These are phyloP conservation scores for Podiceps cristatus DNA, from an alignment of 2,113 vertebrate species.

Conservation along the genomic window DNA sequence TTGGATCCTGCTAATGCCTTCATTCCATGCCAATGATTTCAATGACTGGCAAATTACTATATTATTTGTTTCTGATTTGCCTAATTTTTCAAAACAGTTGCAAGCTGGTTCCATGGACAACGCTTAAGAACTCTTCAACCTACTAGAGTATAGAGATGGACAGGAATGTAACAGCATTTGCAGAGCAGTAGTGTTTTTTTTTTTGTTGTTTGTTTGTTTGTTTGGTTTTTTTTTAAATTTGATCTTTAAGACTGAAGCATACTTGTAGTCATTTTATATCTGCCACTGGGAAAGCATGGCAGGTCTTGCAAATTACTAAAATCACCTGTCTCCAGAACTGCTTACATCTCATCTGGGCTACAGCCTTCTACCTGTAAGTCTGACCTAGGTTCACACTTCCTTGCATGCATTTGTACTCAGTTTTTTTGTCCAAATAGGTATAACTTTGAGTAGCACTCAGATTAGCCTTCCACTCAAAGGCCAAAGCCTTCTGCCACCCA, in stretches of 20 bases:
- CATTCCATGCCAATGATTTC: conserved; percentile 8
- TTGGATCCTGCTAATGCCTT: neutral
- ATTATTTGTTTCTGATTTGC: conserved; percentile 32
- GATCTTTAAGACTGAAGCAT: neutral
- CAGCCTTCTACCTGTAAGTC: neutral
- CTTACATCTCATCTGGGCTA: neutral
- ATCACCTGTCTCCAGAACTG: neutral
- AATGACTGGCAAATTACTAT: neutral
- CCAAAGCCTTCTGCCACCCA: neutral
- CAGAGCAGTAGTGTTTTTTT: neutral
- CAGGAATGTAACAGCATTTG: neutral
- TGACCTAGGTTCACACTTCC: neutral
- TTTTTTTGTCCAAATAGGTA: neutral
- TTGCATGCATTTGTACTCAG: neutral
- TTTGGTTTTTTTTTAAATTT: neutral
- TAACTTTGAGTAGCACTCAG: neutral
- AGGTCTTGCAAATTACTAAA: neutral
- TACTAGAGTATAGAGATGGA: neutral
- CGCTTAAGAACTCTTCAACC: neutral
- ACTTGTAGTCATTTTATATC: neutral
- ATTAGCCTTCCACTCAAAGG: neutral
- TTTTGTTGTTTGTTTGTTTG: too few relatives aligned
- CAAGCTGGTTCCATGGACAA: neutral
- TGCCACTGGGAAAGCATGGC: neutral
- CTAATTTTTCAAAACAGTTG: conserved; percentile 4